Evolutionary conservation across 2,797 vertebrate genomes (phyloP).

Genomic region (Pseudomugil gertrudae): DNA sequence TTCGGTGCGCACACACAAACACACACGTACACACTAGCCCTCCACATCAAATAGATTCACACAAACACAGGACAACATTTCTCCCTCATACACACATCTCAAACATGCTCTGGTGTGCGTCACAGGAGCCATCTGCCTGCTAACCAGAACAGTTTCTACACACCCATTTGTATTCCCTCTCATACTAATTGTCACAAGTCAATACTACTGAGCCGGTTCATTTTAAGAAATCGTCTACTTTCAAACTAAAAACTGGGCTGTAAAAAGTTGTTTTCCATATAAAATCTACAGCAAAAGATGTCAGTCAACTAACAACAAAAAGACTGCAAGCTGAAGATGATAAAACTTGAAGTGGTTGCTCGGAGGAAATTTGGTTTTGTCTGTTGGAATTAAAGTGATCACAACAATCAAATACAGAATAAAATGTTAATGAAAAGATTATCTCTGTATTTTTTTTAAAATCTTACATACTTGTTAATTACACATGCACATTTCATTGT

Average conservation of each 20-base stretch:
- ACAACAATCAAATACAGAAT: background rate
- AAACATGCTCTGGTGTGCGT: constrained; percentile 72
- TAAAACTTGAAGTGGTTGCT: background rate
- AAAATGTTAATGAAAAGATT: constrained; percentile 1
- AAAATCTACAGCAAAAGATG: background rate
- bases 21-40: constrained; percentile 31
- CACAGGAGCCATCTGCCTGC: constrained; percentile 81
- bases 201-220: constrained; percentile 11
- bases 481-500: background rate
- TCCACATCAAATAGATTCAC: constrained; percentile 22
- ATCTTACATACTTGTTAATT: background rate
- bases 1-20: constrained; percentile 25
- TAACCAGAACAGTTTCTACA: constrained; percentile 68
- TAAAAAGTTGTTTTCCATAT: background rate
- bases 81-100: constrained; percentile 49
- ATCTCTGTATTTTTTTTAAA: background rate
- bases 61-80: constrained; percentile 31
- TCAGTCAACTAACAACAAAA: background rate
- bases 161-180: constrained; percentile 38
- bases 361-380: constrained; percentile 1
- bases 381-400: constrained; percentile 2
- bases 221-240: background rate
- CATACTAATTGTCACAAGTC: constrained; percentile 25
- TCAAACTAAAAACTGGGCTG: background rate
- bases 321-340: background rate